Percentiles rank a stretch among this genome's conserved stretches.
Evolutionary conservation across 1,140 invertebrate species (phyloP).

Genomic region (Periplaneta americana): DNA sequence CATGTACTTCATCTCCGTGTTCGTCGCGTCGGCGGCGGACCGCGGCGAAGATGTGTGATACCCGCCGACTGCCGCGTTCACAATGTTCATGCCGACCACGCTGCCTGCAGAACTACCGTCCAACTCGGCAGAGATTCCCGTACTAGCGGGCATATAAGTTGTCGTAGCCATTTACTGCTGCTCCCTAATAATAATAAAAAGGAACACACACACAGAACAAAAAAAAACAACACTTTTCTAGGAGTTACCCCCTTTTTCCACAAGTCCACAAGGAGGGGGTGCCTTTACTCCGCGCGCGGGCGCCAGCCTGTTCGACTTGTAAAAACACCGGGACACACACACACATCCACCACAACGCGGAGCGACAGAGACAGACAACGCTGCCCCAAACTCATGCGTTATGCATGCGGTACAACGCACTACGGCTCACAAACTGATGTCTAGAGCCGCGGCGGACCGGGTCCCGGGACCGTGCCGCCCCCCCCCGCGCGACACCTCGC

Average conservation of each 20-base stretch:
- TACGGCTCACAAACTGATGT: slow-evolving; percentile 11
- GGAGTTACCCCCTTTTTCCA: slow-evolving; percentile 11
- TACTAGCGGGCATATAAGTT: slow-evolving; percentile 77
- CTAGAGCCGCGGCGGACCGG: neutral
- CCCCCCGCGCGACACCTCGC: neutral
- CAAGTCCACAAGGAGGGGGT: slow-evolving; percentile 1
- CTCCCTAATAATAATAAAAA: slow-evolving; percentile 9
- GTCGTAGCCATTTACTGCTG: slow-evolving; percentile 67
- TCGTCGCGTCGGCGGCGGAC: slow-evolving; percentile 60
- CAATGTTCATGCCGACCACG: slow-evolving; percentile 63
- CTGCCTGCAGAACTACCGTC: slow-evolving; percentile 62
- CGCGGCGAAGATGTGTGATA: slow-evolving; percentile 67
- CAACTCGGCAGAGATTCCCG: slow-evolving; percentile 63
- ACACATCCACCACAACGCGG: neutral
- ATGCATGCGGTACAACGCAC: slow-evolving; percentile 38
- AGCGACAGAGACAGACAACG: neutral
- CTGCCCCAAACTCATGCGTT: slow-evolving; percentile 42
- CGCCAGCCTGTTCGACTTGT: slow-evolving; percentile 6
- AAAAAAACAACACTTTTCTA: neutral
- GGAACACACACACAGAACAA: neutral
- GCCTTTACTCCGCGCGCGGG: neutral
- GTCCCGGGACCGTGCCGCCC: slow-evolving; percentile 20
- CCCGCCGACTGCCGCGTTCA: slow-evolving; percentile 48
- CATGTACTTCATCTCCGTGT: slow-evolving; percentile 92
- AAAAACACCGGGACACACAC: slow-evolving; percentile 9